Evolutionary conservation across 2,888 invertebrate genomes (phyloP), one percentile per base, ranked within the genome.

Genomic region (Anodontia alba): DNA sequence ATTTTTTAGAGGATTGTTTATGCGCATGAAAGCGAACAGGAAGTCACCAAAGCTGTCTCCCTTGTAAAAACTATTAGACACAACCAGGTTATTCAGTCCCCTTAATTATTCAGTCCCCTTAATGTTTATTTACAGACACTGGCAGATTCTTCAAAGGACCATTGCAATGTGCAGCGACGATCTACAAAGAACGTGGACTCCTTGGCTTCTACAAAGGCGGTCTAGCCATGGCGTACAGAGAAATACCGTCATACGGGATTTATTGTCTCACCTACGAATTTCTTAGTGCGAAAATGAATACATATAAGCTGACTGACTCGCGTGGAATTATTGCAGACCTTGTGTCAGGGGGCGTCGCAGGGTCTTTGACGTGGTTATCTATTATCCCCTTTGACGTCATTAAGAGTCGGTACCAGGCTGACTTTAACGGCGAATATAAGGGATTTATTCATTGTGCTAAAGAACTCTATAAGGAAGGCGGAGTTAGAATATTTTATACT

Each of bases 371-470:
- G 0, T 97, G 97, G 97, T 94, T 95, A 23, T 94, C 95, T 26
- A 96, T 96, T 2, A 95, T 97, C 89, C 97, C 97, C 0, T 95
- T 97, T 70, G 97, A 97, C 46, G 95, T 97, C 1, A 69, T 88
- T 31, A 97, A 97, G 94, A 96, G 96, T 10, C 95, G 96, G 77
- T 95, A 97, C 88, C 97, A 97, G 94, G 96, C 96, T 0, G 96
- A 97, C 90, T 94, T 87, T 42, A 76, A 78, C 7, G 82, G 96
- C 7, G 91, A 91, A 77, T 97, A 96, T 92, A 95, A 94, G 67
- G 96, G 96, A 38, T 95, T 96, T 81, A 86, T 95, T 43, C 95
- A 97, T 91, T 97, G 97, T 90, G 94, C 95, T 8, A 81, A 90
- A 20, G 95, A 95, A 82, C 96, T 96, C 83, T 96, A 95, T 84